A percentile compares a stretch with the other conserved stretches of the same genome.
Evolutionary conservation across 2,888 invertebrate species (phyloP).

Genomic region (Drosophila imparisetae): DNA sequence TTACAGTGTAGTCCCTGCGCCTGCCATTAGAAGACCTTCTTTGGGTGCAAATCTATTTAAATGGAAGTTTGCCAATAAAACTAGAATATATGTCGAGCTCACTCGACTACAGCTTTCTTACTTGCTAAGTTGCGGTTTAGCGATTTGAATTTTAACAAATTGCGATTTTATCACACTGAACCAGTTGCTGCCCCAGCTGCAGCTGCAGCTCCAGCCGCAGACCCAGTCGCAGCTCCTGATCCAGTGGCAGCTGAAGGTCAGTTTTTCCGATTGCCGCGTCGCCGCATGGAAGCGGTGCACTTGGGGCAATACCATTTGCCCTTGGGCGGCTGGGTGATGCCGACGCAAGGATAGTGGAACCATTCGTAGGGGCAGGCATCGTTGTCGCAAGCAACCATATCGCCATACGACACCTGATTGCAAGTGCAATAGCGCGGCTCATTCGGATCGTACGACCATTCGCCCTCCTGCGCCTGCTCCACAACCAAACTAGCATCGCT

Average conservation of each 20-base stretch:
- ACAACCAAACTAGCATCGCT: slow-evolving; percentile 82
- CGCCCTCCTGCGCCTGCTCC: slow-evolving; percentile 87
- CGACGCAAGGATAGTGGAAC: slow-evolving; percentile 99
- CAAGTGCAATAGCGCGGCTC: slow-evolving; percentile 98
- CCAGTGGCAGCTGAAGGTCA: slow-evolving; percentile 72
- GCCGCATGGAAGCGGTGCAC: slow-evolving; percentile 94
- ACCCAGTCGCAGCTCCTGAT: neutral
- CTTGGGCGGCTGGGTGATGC: slow-evolving; percentile 97
- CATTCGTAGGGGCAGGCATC: slow-evolving; percentile 98
- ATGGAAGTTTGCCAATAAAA: too few species aligned
- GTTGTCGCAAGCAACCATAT: slow-evolving; percentile 99
- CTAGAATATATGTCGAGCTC: too few species aligned
- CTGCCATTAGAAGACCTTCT: too few species aligned
- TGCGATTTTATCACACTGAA: neutral
- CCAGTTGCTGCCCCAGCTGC: neutral
- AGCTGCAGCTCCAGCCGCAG: neutral
- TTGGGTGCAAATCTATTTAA: too few species aligned
- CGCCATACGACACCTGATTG: slow-evolving; percentile 98
- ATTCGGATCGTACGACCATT: slow-evolving; percentile 98
- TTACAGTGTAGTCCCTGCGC: too few species aligned
- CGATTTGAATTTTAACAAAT: neutral
- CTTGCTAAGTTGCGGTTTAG: neutral
- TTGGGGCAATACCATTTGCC: slow-evolving; percentile 99
- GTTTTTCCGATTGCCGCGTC: slow-evolving; percentile 92
- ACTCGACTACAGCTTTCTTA: too few species aligned